Percentiles rank a stretch among this genome's conserved stretches.
Evolutionary conservation across 2,888 invertebrate genomes (phyloP).

Genomic region (Ectemnius lituratus): DNA sequence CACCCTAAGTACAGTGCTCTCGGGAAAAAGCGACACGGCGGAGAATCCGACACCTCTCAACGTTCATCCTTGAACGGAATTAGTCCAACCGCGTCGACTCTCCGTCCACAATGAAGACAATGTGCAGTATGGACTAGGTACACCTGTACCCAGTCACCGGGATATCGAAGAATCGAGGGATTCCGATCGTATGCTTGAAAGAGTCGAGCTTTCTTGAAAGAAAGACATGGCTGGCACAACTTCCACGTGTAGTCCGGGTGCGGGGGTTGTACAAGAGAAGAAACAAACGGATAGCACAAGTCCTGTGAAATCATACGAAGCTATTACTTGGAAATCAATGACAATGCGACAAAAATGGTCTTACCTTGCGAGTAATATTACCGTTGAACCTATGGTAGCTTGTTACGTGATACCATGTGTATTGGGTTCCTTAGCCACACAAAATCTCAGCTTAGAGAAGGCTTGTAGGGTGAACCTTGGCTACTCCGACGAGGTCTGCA

Average conservation of each 20-base stretch:
- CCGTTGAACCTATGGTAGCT: slow-evolving; percentile 87
- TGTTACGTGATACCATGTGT: slow-evolving; percentile 85
- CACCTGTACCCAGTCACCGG: too few species aligned
- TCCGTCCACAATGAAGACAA: too few species aligned
- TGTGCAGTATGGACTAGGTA: too few species aligned
- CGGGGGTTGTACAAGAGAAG: slow-evolving; percentile 39
- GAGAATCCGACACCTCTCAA: too few species aligned
- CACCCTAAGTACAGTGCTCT: too few species aligned
- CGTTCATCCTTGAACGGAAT: too few species aligned
- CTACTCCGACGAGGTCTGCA: slow-evolving; percentile 86
- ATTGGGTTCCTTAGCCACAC: slow-evolving; percentile 87
- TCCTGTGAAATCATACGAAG: slow-evolving; percentile 33
- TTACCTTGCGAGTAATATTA: slow-evolving; percentile 83
- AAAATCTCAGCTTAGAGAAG: slow-evolving; percentile 91
- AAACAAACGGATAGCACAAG: slow-evolving; percentile 27
- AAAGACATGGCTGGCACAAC: slow-evolving; percentile 35
- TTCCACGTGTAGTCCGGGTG: slow-evolving; percentile 7
- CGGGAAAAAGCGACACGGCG: too few species aligned
- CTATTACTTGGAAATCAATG: slow-evolving; percentile 78
- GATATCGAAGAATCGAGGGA: background rate
- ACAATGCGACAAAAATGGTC: slow-evolving; percentile 80
- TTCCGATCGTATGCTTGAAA: background rate
- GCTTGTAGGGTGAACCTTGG: slow-evolving; percentile 90
- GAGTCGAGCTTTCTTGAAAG: background rate
- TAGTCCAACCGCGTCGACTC: too few species aligned